Evolutionary conservation across 2,113 vertebrate genomes (phyloP).

Genomic region (Apteryx owenii): DNA sequence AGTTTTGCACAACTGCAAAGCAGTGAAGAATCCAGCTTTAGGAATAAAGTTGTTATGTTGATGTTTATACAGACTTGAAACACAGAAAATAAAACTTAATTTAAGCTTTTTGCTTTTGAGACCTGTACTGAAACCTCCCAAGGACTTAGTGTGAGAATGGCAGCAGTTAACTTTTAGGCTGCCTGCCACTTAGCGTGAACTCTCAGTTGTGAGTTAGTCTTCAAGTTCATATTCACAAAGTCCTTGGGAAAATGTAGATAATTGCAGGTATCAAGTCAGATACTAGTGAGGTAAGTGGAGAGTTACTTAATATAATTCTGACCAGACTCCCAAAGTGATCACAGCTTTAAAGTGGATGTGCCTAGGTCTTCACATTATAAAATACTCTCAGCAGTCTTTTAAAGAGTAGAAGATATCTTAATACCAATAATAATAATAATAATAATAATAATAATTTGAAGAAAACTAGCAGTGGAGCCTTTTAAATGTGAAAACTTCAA

Average conservation of each 20-base stretch:
- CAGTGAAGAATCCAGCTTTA: not conserved
- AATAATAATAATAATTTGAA: not conserved
- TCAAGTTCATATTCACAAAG: not conserved
- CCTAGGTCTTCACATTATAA: not conserved
- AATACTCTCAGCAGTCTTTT: not conserved
- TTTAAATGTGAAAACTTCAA: not conserved
- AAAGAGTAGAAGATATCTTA: not conserved
- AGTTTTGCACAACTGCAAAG: not conserved
- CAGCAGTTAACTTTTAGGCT: not conserved
- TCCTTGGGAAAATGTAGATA: not conserved
- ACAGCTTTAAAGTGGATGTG: not conserved
- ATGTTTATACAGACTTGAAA: not conserved
- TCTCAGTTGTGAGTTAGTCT: not conserved
- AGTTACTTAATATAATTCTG: not conserved
- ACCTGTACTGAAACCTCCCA: not conserved
- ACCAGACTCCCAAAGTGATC: not conserved
- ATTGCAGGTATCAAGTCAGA: not conserved
- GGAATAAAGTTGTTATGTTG: not conserved
- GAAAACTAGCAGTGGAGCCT: not conserved
- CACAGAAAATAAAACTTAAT: not conserved
- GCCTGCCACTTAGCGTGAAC: not conserved
- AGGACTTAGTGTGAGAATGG: not conserved
- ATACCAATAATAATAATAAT: too few species aligned
- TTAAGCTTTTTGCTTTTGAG: not conserved
- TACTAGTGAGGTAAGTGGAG: not conserved